Evolutionary conservation across 2,888 invertebrate genomes (phyloP), one percentile per base, ranked within the genome.

Genomic region (Sthenelais limicola): DNA sequence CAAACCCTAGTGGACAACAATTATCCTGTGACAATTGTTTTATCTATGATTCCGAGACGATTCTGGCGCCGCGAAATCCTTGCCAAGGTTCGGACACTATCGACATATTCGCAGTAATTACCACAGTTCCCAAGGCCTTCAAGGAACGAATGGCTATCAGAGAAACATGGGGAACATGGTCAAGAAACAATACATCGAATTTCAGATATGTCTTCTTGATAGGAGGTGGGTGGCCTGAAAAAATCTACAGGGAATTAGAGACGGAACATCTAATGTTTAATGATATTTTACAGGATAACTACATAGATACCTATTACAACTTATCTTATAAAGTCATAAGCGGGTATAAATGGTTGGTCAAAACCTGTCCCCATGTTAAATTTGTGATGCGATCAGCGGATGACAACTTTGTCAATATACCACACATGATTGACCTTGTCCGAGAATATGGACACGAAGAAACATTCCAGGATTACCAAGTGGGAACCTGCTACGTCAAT

Each of bases 281-380:
- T 12, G 43, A 43, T 43, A 43, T 43, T 43, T 18, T 43, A 12
- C 43, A 43, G 18, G 12, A 43, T 18, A 18, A 43, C 18, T 43
- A 43, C 43, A 43, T 12, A 43, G 43, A 43, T 43, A 18, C 43
- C 43, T 43, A 43, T 43, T 43, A 43, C 43, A 43, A 43, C 43
- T 18, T 43, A 9, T 43, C 43, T 43, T 43, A 43, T 43, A 43
- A 43, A 43, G 43, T 43, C 12, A 18, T 43, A 18, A 18, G 9
- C 9, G 43, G 43, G 9, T 43, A 43, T 18, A 43, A 43, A 43
- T 43, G 43, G 43, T 9, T 18, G 18, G 9, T 43, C 12, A 43
- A 18, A 18, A 9, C 9, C 18, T 43, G 43, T 18, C 43, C 43
- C 12, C 43, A 43, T 12, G 43, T 18, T 12, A 43, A 43, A 18